These are phyloP conservation scores for Oligia fasciuncula DNA, from an alignment of 2,888 invertebrate species.

Conservation along the genomic window DNA sequence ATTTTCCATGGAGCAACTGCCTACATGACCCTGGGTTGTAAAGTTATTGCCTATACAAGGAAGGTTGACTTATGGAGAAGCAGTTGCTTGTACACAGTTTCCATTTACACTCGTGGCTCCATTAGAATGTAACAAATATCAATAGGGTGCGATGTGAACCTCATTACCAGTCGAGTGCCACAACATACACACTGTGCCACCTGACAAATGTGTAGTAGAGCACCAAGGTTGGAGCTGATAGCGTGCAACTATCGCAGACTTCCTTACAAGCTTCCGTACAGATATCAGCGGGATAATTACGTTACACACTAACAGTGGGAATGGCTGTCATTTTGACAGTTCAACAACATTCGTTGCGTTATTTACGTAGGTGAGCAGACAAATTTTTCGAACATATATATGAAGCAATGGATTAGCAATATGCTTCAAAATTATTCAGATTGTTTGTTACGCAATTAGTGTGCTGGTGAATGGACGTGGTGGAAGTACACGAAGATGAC, in stretches of 20 bases:
- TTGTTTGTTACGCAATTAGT: too few relatives aligned
- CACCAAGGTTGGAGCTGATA: constrained; percentile 11
- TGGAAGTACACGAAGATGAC: too few relatives aligned
- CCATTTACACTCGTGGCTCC: constrained; percentile 14
- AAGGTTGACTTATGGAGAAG: constrained; percentile 3
- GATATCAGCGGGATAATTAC: too few relatives aligned
- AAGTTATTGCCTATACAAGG: background rate
- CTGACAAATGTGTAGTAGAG: constrained; percentile 63
- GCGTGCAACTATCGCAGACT: constrained; percentile 16
- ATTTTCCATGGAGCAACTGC: background rate
- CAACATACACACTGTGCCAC: constrained; percentile 61
- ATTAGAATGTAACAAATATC: constrained; percentile 54
- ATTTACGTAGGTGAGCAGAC: too few relatives aligned
- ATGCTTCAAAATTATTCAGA: too few relatives aligned
- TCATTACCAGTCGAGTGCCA: constrained; percentile 67
- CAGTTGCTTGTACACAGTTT: background rate
- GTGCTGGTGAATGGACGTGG: too few relatives aligned
- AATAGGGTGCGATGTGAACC: constrained; percentile 62
- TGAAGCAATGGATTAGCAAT: too few relatives aligned
- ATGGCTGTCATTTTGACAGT: too few relatives aligned
- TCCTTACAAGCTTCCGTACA: too few relatives aligned
- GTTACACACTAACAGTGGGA: too few relatives aligned
- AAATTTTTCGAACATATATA: too few relatives aligned
- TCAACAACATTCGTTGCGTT: too few relatives aligned
- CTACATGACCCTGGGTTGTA: background rate